Conservation (phyloP, 2,113 vertebrate species). For the Rafetus swinhoei region DNA sequence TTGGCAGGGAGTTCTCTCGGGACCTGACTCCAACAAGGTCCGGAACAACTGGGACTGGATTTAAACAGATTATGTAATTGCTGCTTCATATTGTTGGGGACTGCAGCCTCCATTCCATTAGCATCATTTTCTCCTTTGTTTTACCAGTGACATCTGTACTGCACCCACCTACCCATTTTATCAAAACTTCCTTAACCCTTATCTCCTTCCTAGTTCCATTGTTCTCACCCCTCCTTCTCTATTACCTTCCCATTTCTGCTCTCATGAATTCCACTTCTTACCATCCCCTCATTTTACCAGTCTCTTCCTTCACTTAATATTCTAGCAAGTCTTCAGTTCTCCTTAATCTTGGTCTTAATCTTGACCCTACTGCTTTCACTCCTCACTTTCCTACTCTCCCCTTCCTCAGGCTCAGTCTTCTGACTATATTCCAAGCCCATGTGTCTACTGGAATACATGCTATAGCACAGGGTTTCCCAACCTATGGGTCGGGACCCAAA, state of each 20-base stretch:
- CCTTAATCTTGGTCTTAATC: neutral
- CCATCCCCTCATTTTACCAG: neutral
- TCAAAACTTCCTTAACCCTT: neutral
- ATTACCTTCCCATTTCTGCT: neutral
- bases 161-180: neutral
- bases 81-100: neutral
- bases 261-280: neutral
- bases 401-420: neutral
- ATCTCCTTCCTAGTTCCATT: neutral
- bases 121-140: neutral
- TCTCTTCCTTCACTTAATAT: neutral
- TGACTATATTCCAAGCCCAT: neutral
- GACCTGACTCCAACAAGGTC: neutral
- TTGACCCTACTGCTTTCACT: neutral
- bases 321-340: neutral
- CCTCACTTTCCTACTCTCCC: neutral
- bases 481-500: no score
- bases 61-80: neutral
- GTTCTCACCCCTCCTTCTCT: neutral
- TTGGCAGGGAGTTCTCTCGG: neutral
- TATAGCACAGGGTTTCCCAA: neutral
- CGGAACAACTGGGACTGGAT: neutral
- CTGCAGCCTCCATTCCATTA: neutral
- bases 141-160: neutral
- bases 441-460: neutral